Percentiles rank a stretch among this genome's conserved stretches.
These are phyloP conservation scores for Euphydryas editha DNA, from an alignment of 2,888 invertebrate genomes.

Conservation along the genomic window DNA sequence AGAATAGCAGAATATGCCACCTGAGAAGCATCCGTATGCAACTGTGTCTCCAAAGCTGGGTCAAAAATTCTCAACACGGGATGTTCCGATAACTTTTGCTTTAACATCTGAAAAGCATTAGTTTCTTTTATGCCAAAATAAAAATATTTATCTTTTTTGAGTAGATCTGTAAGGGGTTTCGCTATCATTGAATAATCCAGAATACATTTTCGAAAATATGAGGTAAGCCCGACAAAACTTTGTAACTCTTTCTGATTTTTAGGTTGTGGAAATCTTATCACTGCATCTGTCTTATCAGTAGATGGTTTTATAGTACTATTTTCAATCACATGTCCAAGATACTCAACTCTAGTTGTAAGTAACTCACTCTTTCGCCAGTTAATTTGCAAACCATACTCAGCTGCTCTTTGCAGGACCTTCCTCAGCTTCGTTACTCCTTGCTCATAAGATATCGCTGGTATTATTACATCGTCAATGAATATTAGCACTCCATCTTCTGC, in stretches of 20 bases:
- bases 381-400: conserved; percentile 38
- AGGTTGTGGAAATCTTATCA: no score
- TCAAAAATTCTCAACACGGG: no score
- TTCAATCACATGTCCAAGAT: no score
- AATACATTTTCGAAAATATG: conserved; percentile 42
- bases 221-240: conserved; percentile 41
- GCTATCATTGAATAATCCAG: conserved; percentile 44
- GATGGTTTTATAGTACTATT: no score
- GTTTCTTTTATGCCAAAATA: conserved; percentile 36
- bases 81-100: conserved; percentile 28
- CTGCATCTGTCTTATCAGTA: no score
- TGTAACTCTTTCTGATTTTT: no score
- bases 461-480: conserved; percentile 46
- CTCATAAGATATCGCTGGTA: conserved; percentile 35
- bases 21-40: no score
- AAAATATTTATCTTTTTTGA: conserved; percentile 37
- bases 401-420: conserved; percentile 31
- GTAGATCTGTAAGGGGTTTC: conserved; percentile 43
- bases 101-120: conserved; percentile 38
- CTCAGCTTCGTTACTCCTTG: conserved; percentile 30
- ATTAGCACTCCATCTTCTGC: conserved; percentile 35
- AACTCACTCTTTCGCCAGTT: conserved; percentile 47
- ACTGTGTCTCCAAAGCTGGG: conserved; percentile 44
- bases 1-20: no score
- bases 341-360: conserved; percentile 48